These are phyloP conservation scores for Zonotrichia albicollis DNA, from an alignment of 2,797 vertebrate genomes.

Conservation along the genomic window DNA sequence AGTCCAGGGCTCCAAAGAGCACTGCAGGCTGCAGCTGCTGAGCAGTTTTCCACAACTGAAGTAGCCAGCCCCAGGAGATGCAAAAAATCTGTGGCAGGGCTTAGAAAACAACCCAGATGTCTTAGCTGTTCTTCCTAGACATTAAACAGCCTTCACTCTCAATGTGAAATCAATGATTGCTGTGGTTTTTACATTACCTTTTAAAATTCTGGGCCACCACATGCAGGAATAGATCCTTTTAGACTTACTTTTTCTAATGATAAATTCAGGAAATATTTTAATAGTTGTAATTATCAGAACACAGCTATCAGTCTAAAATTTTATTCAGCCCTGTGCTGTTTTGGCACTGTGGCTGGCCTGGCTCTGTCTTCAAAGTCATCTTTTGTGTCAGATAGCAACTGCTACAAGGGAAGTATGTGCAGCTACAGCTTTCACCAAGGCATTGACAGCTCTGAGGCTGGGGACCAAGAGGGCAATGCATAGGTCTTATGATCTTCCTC, in stretches of 20 bases:
- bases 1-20: neutral
- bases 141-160: neutral
- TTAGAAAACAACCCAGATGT: neutral
- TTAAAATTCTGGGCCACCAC: neutral
- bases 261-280: slow-evolving; percentile 12
- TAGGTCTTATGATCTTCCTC: slow-evolving; percentile 18
- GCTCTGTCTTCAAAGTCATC: slow-evolving; percentile 20
- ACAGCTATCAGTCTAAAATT: neutral
- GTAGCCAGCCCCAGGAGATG: neutral
- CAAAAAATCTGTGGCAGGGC: neutral
- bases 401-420: neutral
- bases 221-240: neutral
- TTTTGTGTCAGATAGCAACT: slow-evolving; percentile 13
- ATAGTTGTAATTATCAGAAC: neutral
- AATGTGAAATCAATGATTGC: neutral
- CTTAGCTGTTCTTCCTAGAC: neutral
- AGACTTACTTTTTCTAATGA: neutral
- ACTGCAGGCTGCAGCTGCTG: neutral
- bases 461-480: neutral
- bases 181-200: neutral
- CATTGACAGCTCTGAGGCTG: neutral
- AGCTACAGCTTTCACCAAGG: slow-evolving; percentile 25
- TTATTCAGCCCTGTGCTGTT: neutral
- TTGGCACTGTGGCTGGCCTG: neutral
- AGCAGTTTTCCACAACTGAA: neutral